These are phyloP conservation scores for Urocolius indicus DNA, from an alignment of 2,113 vertebrate genomes.

Conservation along the genomic window DNA sequence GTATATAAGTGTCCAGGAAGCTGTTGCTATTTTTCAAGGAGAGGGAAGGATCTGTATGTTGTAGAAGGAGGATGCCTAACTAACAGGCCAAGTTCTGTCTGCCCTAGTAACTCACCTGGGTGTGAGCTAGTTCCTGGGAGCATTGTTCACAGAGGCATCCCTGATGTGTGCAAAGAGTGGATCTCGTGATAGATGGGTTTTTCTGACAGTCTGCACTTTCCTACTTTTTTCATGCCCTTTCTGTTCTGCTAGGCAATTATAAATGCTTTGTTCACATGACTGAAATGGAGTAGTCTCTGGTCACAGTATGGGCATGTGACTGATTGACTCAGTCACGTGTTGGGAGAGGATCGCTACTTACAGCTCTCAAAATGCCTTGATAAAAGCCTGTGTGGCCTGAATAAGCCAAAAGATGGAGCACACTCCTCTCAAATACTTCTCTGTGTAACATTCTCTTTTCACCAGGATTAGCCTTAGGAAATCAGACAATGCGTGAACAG, in stretches of 20 bases:
- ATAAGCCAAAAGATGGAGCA: constrained; percentile 71
- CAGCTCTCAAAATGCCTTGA: constrained; percentile 18
- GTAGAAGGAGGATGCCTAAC: not conserved
- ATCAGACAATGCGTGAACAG: not conserved
- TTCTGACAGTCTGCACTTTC: not conserved
- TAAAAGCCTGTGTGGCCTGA: constrained; percentile 59
- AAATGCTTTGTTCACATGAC: constrained; percentile 31
- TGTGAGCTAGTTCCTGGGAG: not conserved
- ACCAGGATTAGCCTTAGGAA: constrained; percentile 25
- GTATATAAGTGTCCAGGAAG: not conserved
- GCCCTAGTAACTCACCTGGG: not conserved
- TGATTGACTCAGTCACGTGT: constrained; percentile 22
- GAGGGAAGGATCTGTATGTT: not conserved
- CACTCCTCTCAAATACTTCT: constrained; percentile 57
- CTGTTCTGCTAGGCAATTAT: not conserved
- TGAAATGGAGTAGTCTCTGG: constrained; percentile 19
- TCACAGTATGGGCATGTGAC: constrained; percentile 50
- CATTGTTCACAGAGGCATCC: not conserved
- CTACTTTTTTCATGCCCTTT: not conserved
- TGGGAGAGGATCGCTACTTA: not conserved
- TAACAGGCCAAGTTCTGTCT: not conserved
- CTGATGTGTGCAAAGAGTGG: not conserved
- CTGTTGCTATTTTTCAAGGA: not conserved
- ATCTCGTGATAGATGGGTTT: not conserved
- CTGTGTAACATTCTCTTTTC: not conserved